These are phyloP conservation scores for Anhinga anhinga DNA, from an alignment of 2,113 vertebrate species.

Conservation along the genomic window DNA sequence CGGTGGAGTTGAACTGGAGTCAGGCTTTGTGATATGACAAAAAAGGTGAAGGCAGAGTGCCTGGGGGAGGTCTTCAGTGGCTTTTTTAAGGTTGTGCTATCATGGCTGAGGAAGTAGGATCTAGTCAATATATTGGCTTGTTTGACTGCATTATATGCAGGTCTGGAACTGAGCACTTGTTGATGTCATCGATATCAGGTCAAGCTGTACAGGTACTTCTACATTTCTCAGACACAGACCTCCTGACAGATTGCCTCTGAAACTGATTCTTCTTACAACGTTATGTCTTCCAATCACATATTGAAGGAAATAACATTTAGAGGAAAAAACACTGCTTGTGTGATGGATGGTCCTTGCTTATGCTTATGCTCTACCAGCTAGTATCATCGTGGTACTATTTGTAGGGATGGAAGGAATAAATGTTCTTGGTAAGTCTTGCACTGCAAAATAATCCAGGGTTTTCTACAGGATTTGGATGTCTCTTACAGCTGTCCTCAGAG, in stretches of 20 bases:
- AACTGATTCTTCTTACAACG: neutral
- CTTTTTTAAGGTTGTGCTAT: neutral
- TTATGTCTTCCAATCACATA: neutral
- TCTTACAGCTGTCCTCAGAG: neutral
- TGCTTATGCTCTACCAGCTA: neutral
- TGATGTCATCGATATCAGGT: neutral
- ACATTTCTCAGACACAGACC: neutral
- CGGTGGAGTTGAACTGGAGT: neutral
- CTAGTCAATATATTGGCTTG: neutral
- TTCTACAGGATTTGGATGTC: neutral
- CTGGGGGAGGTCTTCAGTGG: neutral
- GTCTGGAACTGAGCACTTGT: neutral
- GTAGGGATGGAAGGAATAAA: neutral
- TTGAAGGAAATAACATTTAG: neutral
- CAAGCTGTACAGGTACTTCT: neutral
- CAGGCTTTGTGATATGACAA: neutral
- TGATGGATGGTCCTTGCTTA: neutral
- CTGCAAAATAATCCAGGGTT: neutral
- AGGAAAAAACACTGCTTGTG: neutral
- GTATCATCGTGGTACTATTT: neutral
- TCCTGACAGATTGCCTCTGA: neutral
- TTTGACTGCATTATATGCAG: neutral
- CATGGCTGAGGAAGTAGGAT: neutral
- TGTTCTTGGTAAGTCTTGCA: neutral
- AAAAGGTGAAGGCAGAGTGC: neutral